Base-by-base conservation (phyloP, 2,888 invertebrate species). In the Tenthredo livida region DNA sequence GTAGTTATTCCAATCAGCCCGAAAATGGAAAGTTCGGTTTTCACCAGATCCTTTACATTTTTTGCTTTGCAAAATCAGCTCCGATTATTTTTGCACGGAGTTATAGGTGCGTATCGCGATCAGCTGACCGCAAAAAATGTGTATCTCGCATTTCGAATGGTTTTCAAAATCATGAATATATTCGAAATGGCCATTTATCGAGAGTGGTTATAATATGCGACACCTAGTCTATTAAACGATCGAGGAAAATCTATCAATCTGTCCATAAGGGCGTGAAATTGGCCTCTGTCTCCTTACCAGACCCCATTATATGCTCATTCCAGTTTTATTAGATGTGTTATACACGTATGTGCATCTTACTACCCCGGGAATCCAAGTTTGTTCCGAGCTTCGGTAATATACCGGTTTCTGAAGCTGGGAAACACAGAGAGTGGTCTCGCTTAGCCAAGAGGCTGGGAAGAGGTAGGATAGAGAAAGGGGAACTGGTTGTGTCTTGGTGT, bases 401-500 rank as follows among this genome's bases (percentile, higher is more conserved):
- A 54, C 54, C 54, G 54, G 54, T 54, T 54, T 54, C 54, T n/a
- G n/a, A 54, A 54, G 1, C 61, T 25, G 25, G 25, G 25, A 61
- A 61, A 61, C 61, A 61, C 61, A 61, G 61, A 61, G 25, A 10
- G 21, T 12, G 25, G 61, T 61, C 21, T 61, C 12, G 10, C 25
- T 9, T 0, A 12, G 25, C 10, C 12, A 25, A 61, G 61, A 61
- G 21, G 61, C 25, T 25, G 61, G 61, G 21, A 61, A 25, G 61
- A 61, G 61, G 21, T 12, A 25, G 61, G 61, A 61, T 10, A 25
- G 25, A 25, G 70, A 29, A 17, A 70, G 37, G 70, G 70, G 37
- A 70, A 70, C 37, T 70, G 33, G 70, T 70, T 29, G 29, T 75
- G 43, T 25, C 75, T 75, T 43, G 17, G 21, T 75, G 21, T 47